Percentiles rank a stretch among this genome's conserved stretches.
phyloP scores from a whole-genome alignment of 2,113 vertebrate species.

The Ondatra zibethicus region DNA sequence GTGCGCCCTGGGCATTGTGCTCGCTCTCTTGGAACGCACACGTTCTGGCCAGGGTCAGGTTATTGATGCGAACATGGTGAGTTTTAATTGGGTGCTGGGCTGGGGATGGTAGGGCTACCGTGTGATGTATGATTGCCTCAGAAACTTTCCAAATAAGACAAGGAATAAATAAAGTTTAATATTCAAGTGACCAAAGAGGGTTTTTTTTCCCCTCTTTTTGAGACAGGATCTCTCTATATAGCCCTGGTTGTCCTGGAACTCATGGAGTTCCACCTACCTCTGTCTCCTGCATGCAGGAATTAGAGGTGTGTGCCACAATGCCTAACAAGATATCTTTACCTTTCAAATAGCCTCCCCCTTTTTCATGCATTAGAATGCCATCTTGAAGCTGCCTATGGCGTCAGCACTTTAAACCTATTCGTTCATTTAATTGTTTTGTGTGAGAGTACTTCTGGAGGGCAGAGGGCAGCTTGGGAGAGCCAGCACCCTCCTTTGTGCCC shows the following conservation, averaged over 20 bases:
- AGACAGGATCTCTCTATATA: neutral
- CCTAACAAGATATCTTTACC: neutral
- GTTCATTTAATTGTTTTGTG: neutral
- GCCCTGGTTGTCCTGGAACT: neutral
- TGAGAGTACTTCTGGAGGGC: neutral
- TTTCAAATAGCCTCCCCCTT: neutral
- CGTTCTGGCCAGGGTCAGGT: conserved; percentile 94
- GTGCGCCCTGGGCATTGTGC: conserved; percentile 93
- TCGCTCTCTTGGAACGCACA: conserved; percentile 93
- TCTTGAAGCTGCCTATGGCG: neutral
- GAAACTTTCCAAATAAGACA: neutral
- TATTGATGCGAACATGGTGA: conserved; percentile 96
- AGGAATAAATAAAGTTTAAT: neutral
- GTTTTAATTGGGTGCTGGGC: conserved; percentile 56
- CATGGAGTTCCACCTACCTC: neutral
- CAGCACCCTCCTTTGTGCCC: too few relatives aligned
- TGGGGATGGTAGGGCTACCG: neutral
- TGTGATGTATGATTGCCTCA: neutral
- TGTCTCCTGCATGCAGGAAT: neutral
- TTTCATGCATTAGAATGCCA: neutral
- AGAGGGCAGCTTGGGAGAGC: neutral
- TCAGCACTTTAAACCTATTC: neutral
- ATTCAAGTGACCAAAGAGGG: neutral
- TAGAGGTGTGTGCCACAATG: neutral
- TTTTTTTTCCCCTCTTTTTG: neutral